Base-by-base conservation (phyloP, 2,797 vertebrate genomes). In the Agapornis canus region DNA sequence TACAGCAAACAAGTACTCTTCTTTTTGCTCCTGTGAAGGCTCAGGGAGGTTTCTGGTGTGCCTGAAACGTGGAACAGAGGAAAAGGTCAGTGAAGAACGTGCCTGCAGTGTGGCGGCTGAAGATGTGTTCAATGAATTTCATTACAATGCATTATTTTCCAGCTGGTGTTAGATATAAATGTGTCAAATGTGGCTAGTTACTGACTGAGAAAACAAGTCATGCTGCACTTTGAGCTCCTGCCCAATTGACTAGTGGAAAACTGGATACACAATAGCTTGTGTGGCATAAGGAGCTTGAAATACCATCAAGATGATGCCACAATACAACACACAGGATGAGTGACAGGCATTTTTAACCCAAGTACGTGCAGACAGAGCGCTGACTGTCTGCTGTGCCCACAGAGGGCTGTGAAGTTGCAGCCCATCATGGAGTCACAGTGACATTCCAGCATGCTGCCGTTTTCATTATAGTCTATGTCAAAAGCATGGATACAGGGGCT, bases 401-500 rank as follows among this genome's bases (percentile, higher is more conserved):
- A 0, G 57, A 43, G 37, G 39, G 68, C 21, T 64, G 31, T 56
- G 87, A 77, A 86, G 79, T 76, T n/a, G 25, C 37, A 86, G 59
- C 79, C 57, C 65, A 39, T 63, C 43, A 11, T 2, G 2, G 37
- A 61, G 48, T 26, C 13, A 51, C 0, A 0, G 16, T 57, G 85
- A 40, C 63, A 72, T 89, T 73, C 73, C 73, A 91, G 40, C 54
- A 19, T 31, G 70, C 70, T 94, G 82, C 87, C 80, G 56, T 79
- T 86, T 89, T 90, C 89, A 84, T 86, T 80, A 48, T 23, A 70
- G 65, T 29, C 77, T 84, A 45, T 82, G 57, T 86, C 77, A 90
- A 49, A 81, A 92, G 89, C 73, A 86, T 82, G 54, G 87, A 78
- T 92, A 76, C 52, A 47, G 81, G 70, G 86, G 73, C 92, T 94